phyloP scores from a whole-genome alignment of 2,888 invertebrate genomes.

The Proisotoma minuta region DNA sequence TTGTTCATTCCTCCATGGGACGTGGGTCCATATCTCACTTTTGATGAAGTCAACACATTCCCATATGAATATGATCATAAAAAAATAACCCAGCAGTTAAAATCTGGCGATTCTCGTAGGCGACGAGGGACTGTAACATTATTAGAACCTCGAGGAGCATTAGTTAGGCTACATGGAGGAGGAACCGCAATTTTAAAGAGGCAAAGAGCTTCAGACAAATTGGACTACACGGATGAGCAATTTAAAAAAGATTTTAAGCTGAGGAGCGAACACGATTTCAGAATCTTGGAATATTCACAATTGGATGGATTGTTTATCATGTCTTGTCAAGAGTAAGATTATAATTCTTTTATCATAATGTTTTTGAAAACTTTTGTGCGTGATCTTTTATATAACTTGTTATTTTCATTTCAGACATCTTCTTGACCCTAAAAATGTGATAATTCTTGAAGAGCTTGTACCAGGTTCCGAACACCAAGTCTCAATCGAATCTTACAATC shows the following conservation, averaged over 20 bases:
- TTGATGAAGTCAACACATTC: neutral
- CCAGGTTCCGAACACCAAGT: neutral
- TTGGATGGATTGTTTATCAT: neutral
- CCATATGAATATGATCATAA: neutral
- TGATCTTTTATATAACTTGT: too few species aligned
- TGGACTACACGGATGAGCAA: slow-evolving; percentile 2
- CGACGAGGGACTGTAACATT: neutral
- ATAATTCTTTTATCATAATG: too few species aligned
- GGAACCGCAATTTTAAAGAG: neutral
- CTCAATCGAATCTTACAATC: neutral
- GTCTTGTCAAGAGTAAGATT: slow-evolving; percentile 2
- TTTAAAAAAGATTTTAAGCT: slow-evolving; percentile 4
- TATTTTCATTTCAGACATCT: neutral
- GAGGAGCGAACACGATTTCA: neutral
- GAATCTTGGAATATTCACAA: neutral
- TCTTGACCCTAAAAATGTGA: neutral
- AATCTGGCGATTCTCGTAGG: neutral
- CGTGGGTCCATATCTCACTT: neutral
- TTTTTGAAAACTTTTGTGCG: too few species aligned
- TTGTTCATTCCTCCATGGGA: neutral
- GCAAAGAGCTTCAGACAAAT: neutral
- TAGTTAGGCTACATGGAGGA: neutral
- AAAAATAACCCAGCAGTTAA: neutral
- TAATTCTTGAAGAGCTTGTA: neutral
- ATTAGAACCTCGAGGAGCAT: neutral